Evolutionary conservation across 2,888 invertebrate species (phyloP).

Genomic region (Rhagonycha fulva): DNA sequence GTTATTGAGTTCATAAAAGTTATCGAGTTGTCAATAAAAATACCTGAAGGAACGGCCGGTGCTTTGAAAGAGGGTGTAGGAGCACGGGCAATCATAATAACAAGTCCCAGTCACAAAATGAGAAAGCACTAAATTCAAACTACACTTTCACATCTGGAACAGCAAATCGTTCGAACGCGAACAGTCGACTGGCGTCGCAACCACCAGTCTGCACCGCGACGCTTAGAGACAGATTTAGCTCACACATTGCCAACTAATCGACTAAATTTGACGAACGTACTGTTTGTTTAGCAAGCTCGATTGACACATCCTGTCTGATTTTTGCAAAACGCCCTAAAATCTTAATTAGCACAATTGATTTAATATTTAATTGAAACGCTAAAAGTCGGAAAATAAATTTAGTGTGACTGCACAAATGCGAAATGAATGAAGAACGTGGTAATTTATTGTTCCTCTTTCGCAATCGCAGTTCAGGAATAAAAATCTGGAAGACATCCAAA

Average conservation of each 20-base stretch:
- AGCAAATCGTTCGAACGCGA: conserved; percentile 23
- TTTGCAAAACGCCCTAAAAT: background rate
- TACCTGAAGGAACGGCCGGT: conserved; percentile 75
- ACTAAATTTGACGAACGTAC: conserved; percentile 49
- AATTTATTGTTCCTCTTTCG: background rate
- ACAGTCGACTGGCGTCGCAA: conserved; percentile 34
- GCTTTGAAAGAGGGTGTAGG: conserved; percentile 80
- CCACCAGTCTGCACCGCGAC: conserved; percentile 42
- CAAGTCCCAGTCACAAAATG: conserved; percentile 21
- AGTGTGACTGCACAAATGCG: background rate
- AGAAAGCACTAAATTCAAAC: conserved; percentile 17
- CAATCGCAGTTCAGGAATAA: conserved; percentile 7
- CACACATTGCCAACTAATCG: conserved; percentile 44
- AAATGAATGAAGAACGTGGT: background rate
- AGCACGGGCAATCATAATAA: conserved; percentile 38
- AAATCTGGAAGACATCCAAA: conserved; percentile 22
- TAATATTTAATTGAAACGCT: background rate
- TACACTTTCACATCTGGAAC: conserved; percentile 26
- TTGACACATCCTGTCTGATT: conserved; percentile 25
- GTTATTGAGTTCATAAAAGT: background rate
- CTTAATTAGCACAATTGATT: background rate
- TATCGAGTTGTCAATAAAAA: conserved; percentile 34
- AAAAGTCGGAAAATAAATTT: background rate
- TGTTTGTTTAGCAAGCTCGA: conserved; percentile 27
- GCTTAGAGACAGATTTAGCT: conserved; percentile 47